A percentile compares a stretch with the other conserved stretches of the same genome.
phyloP scores from a whole-genome alignment of 2,113 vertebrate species.

The Chamaetylas fuelleborni region DNA sequence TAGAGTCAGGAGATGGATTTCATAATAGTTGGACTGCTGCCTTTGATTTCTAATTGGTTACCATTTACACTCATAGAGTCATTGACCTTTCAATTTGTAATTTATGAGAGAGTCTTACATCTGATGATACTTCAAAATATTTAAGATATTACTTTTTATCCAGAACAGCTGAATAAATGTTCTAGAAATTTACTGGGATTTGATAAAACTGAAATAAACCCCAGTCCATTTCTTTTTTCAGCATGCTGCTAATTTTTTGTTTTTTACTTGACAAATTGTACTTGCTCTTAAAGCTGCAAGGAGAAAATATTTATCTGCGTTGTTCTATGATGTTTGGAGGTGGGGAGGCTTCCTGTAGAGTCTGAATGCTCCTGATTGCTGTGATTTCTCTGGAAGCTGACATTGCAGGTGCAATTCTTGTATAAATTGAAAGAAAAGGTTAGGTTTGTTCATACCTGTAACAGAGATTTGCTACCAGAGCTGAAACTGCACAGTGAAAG shows the following conservation, averaged over 20 bases:
- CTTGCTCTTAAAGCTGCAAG: not conserved
- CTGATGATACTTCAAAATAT: conserved; percentile 38
- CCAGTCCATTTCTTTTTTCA: not conserved
- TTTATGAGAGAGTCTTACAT: conserved; percentile 37
- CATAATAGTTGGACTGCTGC: not conserved
- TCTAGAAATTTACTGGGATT: conserved; percentile 42
- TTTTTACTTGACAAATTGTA: not conserved
- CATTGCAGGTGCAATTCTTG: fast-evolving
- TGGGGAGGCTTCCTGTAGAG: not conserved
- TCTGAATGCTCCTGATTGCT: not conserved
- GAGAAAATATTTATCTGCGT: not conserved
- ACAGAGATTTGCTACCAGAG: not conserved
- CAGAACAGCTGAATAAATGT: conserved; percentile 61
- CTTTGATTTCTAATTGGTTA: conserved; percentile 19
- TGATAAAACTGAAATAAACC: conserved; percentile 20
- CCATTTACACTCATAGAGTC: not conserved
- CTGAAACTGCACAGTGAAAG: not conserved
- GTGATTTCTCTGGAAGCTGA: not conserved
- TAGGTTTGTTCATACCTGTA: not conserved
- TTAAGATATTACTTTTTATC: conserved; percentile 33
- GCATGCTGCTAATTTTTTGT: not conserved
- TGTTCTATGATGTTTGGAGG: not conserved
- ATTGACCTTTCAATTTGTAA: conserved; percentile 49
- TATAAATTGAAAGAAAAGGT: not conserved
- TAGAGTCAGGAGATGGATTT: not conserved